Conservation (phyloP, 2,113 vertebrate species). For the Cavia porcellus region DNA sequence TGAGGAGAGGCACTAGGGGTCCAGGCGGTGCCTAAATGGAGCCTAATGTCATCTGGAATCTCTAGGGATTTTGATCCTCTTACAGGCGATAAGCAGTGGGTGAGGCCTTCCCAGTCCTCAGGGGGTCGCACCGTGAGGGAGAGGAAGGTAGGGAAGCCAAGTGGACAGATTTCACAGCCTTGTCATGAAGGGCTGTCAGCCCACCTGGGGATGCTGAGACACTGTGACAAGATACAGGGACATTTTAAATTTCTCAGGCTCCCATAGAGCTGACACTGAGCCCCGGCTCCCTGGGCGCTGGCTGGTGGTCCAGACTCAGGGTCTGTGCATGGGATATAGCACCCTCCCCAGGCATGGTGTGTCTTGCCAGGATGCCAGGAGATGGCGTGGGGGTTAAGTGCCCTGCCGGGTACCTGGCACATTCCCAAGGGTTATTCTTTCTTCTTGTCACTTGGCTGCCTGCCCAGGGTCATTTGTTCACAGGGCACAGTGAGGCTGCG, state of each 20-base stretch:
- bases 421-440: not conserved
- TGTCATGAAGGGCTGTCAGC: fast-evolving
- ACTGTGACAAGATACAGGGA: not conserved
- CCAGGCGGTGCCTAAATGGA: fast-evolving
- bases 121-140: not conserved
- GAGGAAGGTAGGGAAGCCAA: not conserved
- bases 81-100: not conserved
- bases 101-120: not conserved
- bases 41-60: too few species aligned
- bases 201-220: not conserved
- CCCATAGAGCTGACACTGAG: not conserved
- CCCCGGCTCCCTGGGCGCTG: not conserved
- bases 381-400: fast-evolving
- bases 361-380: not conserved
- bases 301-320: not conserved
- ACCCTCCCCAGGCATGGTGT: fast-evolving
- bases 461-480: not conserved
- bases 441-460: not conserved
- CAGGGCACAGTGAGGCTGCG: not conserved
- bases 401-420: fast-evolving
- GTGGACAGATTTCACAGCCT: fast-evolving
- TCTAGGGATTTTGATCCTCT: not conserved
- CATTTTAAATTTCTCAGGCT: not conserved
- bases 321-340: not conserved
- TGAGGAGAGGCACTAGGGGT: not conserved